phyloP scores from a whole-genome alignment of 2,113 vertebrate genomes.

The Delphinapterus leucas region DNA sequence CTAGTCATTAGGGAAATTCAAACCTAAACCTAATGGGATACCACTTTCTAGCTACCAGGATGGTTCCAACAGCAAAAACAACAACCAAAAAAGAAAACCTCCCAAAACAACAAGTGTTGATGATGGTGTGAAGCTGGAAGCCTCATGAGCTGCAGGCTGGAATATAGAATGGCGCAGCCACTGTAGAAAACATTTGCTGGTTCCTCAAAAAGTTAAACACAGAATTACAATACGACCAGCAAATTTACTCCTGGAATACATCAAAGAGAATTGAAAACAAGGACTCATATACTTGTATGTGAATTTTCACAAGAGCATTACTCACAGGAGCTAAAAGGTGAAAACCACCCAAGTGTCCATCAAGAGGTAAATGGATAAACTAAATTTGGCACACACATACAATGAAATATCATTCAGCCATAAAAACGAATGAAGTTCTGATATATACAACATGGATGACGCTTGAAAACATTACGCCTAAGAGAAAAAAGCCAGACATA shows the following conservation, averaged over 20 bases:
- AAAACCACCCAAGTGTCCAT: neutral
- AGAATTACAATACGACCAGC: neutral
- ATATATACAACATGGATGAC: neutral
- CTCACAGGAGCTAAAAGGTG: neutral
- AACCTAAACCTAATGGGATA: neutral
- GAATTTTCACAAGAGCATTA: neutral
- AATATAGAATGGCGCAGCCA: neutral
- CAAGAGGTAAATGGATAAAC: neutral
- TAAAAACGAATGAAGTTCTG: neutral
- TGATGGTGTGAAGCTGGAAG: neutral
- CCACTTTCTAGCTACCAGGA: neutral
- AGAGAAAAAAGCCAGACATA: neutral
- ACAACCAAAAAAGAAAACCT: neutral
- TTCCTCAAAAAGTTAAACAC: neutral
- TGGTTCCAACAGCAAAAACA: neutral
- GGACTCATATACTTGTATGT: neutral
- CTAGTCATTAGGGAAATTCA: neutral
- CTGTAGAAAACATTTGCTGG: neutral
- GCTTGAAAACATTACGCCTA: neutral
- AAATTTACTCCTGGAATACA: neutral
- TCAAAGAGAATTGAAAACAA: neutral
- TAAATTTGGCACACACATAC: neutral
- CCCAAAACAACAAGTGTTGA: neutral
- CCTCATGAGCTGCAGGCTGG: neutral
- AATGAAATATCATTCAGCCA: neutral